These are phyloP conservation scores for Branchinecta sandiegonensis DNA, from an alignment of 2,888 invertebrate species.

Conservation along the genomic window DNA sequence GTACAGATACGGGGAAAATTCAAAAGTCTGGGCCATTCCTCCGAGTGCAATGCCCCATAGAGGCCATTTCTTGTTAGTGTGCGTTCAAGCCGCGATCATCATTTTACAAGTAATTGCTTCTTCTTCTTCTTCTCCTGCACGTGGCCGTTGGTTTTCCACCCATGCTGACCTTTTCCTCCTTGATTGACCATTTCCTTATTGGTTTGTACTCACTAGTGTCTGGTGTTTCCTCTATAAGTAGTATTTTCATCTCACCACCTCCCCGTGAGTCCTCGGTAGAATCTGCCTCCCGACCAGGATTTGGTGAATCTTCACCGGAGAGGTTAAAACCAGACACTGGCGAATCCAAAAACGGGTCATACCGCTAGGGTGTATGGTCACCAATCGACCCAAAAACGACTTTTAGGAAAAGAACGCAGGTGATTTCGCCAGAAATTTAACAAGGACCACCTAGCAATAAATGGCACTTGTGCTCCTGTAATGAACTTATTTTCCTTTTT, in stretches of 20 bases:
- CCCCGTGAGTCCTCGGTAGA: not conserved
- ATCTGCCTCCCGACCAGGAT: not conserved
- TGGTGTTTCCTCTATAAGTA: not conserved
- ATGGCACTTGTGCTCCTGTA: slow-evolving; percentile 8
- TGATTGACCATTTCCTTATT: not conserved
- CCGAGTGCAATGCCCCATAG: too few species aligned
- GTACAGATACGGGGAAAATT: too few species aligned
- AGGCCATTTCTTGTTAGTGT: too few species aligned
- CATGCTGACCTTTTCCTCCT: not conserved
- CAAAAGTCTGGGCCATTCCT: too few species aligned
- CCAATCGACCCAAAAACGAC: not conserved
- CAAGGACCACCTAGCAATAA: not conserved
- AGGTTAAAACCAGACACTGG: not conserved
- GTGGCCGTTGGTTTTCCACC: too few species aligned
- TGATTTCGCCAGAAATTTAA: not conserved
- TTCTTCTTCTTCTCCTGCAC: too few species aligned
- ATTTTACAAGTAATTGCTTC: too few species aligned
- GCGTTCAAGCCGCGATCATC: too few species aligned
- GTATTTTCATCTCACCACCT: not conserved
- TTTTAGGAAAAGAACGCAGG: not conserved
- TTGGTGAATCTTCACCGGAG: not conserved
- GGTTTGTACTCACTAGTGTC: not conserved
- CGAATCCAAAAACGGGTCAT: not conserved
- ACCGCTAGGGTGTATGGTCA: not conserved
- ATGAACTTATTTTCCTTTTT: too few species aligned